Evolutionary conservation across 2,113 vertebrate genomes (phyloP), one percentile per base, ranked within the genome.

Genomic region (Hyperopisus bebe): DNA sequence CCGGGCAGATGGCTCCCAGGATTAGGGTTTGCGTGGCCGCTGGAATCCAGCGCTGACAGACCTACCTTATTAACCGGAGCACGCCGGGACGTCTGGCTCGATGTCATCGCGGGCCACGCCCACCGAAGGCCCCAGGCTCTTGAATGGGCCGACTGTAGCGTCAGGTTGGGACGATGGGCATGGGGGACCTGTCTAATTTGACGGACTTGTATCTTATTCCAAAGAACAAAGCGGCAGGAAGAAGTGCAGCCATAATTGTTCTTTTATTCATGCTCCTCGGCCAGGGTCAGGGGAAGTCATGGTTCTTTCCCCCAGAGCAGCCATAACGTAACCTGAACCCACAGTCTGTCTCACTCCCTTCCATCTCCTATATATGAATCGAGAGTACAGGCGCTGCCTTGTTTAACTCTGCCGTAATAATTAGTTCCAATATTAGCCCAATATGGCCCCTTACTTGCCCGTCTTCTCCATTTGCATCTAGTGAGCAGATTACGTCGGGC

Each of bases 151-250:
- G 92, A 94, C 96, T 97, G 96, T 97, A 91, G 92, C 92, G 89
- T 27, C 19, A 7, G 46, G 47, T 42, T 15, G 47, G 84, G 8
- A 51, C 66, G 35, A 3, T 27, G 87, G 93, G 94, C 94, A 89
- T 86, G 88, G 89, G 44, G 92, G 94, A 93, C 94, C 91, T 93
- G 93, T 95, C 96, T 96, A 96, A 97, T 97, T 96, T 97, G 96
- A 96, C 95, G 94, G 95, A 96, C 95, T 95, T 96, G 95, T 97
- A 97, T 97, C 96, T 97, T 94, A 96, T 97, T 97, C 96, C 96
- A 95, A 92, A 58, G 96, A 96, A 97, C 95, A 97, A 97, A 97
- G 96, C 96, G 95, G 0, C 46, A 92, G 95, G 93, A 93, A 95
- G 96, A 95, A 96, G 96, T 96, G 96, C 95, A 95, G 94, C 94